phyloP scores from a whole-genome alignment of 1,140 invertebrate genomes.

The Anastrepha ludens region DNA sequence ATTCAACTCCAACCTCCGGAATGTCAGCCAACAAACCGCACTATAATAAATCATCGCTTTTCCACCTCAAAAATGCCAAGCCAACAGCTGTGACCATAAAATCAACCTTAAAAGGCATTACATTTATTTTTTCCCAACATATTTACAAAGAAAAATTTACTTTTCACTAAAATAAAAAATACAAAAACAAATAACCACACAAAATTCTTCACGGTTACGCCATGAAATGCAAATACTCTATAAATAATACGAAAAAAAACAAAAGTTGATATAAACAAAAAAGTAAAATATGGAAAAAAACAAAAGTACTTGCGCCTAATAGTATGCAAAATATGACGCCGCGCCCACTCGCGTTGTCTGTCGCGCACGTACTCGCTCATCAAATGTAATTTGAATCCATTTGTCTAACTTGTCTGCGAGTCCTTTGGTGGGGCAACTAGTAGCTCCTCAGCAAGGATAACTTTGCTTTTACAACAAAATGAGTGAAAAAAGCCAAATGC shows the following conservation, averaged over 20 bases:
- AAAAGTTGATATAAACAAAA: background rate
- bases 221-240: background rate
- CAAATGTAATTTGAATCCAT: conserved; percentile 48
- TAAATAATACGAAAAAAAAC: background rate
- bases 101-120: conserved; percentile 49
- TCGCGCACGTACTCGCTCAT: conserved; percentile 35
- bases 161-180: background rate
- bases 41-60: conserved; percentile 40
- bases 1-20: background rate
- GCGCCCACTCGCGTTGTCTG: conserved; percentile 26
- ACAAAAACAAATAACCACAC: background rate
- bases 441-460: background rate
- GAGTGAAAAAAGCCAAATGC: background rate
- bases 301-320: conserved; percentile 24
- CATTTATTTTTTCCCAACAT: conserved; percentile 15
- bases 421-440: background rate
- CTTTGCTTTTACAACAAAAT: background rate
- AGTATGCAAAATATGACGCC: conserved; percentile 52
- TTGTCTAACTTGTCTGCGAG: conserved; percentile 43
- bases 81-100: conserved; percentile 51
- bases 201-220: background rate
- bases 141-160: background rate
- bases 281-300: background rate
- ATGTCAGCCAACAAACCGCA: background rate
- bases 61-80: conserved; percentile 7